Conservation (phyloP, 2,888 invertebrate genomes). For the Lepidochrysops patricia region DNA sequence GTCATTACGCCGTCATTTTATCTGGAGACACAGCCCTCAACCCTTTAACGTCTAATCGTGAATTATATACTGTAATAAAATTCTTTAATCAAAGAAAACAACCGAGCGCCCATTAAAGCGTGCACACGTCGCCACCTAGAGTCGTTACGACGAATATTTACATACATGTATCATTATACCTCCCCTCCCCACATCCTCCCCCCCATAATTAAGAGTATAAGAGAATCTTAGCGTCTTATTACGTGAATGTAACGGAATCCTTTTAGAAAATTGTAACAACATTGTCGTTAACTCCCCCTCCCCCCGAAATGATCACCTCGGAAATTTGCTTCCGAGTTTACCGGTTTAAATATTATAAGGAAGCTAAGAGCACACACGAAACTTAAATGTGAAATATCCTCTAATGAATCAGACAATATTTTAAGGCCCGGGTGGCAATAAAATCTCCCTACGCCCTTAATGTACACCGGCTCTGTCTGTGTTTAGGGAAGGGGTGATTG, state of each 20-base stretch:
- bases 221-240: conserved; percentile 74
- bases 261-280: conserved; percentile 72
- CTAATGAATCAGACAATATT: conserved; percentile 76
- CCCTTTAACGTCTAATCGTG: conserved; percentile 72
- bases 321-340: conserved; percentile 52
- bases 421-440: conserved; percentile 71
- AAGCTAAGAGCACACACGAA: conserved; percentile 60
- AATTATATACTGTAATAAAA: conserved; percentile 72
- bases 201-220: conserved; percentile 73
- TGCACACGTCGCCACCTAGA: conserved; percentile 68
- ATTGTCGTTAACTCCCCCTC: conserved; percentile 55
- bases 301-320: conserved; percentile 56
- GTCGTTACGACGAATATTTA: conserved; percentile 70
- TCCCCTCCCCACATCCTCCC: conserved; percentile 38
- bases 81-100: conserved; percentile 76
- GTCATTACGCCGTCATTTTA: conserved; percentile 66
- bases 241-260: conserved; percentile 71
- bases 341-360: conserved; percentile 44
- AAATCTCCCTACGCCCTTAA: conserved; percentile 64
- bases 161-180: conserved; percentile 73
- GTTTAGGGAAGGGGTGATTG: conserved; percentile 56
- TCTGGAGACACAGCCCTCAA: conserved; percentile 56
- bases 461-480: conserved; percentile 68
- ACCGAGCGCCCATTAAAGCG: conserved; percentile 65
- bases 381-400: conserved; percentile 73